A percentile compares a stretch with the other conserved stretches of the same genome.
Conservation (phyloP, 2,113 vertebrate species). For the Myotis lucifugus region DNA sequence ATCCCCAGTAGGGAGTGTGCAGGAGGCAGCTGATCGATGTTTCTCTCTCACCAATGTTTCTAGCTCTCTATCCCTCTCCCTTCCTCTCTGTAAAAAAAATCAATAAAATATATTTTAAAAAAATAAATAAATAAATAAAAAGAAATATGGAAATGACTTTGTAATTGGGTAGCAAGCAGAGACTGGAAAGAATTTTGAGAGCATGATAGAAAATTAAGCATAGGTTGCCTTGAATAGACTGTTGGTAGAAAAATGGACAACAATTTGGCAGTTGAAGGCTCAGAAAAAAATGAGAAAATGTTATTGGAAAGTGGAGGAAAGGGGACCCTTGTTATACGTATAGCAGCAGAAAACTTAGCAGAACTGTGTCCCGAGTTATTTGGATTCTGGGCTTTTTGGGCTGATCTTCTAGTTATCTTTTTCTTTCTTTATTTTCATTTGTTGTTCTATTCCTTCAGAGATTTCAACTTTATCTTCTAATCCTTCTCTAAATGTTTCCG, state of each 20-base stretch:
- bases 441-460: not conserved
- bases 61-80: too few relatives aligned
- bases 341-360: not conserved
- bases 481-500: slow-evolving; percentile 20
- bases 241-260: not conserved
- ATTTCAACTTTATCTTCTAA: not conserved
- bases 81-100: too few relatives aligned
- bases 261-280: not conserved
- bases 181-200: slow-evolving; percentile 6
- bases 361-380: not conserved
- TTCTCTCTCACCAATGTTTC: too few relatives aligned
- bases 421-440: not conserved
- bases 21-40: too few relatives aligned
- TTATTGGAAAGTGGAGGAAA: not conserved
- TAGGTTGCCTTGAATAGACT: not conserved
- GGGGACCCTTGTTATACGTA: not conserved
- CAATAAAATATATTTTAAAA: too few relatives aligned
- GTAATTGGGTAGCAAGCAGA: not conserved
- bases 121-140: too few relatives aligned
- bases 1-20: too few relatives aligned
- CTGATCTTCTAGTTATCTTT: not conserved
- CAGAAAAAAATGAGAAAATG: not conserved
- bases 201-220: not conserved
- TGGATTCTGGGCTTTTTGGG: not conserved
- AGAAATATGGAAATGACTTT: not conserved